Evolutionary conservation across 2,797 vertebrate genomes (phyloP).

Genomic region (Calcarius lapponicus): DNA sequence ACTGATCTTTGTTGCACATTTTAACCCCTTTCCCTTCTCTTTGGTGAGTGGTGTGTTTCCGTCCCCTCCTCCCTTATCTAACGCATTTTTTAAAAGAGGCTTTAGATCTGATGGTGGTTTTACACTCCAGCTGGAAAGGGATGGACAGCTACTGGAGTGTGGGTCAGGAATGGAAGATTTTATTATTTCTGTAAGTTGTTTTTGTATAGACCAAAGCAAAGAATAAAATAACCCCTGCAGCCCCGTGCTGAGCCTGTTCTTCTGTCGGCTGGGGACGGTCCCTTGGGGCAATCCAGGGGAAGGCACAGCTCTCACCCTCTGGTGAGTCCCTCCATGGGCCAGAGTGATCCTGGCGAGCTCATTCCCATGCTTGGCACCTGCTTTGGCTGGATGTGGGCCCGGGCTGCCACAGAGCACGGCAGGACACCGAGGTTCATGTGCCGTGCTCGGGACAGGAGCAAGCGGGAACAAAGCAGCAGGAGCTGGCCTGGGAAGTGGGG

Average conservation of each 20-base stretch:
- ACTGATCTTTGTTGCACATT: slow-evolving; percentile 72
- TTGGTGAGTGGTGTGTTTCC: slow-evolving; percentile 76
- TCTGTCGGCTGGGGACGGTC: background rate
- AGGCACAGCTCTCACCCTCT: accelerated
- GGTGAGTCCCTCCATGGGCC: accelerated
- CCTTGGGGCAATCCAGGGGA: background rate
- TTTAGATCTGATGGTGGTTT: slow-evolving; percentile 45
- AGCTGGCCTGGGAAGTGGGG: background rate
- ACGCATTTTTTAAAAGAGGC: slow-evolving; percentile 53
- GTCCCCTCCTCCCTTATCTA: slow-evolving; percentile 32
- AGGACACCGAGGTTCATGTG: accelerated
- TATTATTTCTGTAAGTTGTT: slow-evolving; percentile 79
- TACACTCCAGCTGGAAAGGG: slow-evolving; percentile 36
- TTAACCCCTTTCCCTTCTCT: slow-evolving; percentile 60
- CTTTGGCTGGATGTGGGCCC: background rate
- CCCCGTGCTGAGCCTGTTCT: slow-evolving; percentile 26
- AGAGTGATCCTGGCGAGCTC: background rate
- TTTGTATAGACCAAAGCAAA: slow-evolving; percentile 85
- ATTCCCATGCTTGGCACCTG: background rate
- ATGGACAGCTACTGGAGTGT: slow-evolving; percentile 46
- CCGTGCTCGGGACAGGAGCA: background rate
- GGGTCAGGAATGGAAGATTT: slow-evolving; percentile 68
- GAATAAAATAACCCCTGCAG: slow-evolving; percentile 76
- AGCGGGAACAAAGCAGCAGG: background rate
- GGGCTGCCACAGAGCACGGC: accelerated